Base-by-base conservation (phyloP, 2,113 vertebrate genomes). In the Pimephales promelas region DNA sequence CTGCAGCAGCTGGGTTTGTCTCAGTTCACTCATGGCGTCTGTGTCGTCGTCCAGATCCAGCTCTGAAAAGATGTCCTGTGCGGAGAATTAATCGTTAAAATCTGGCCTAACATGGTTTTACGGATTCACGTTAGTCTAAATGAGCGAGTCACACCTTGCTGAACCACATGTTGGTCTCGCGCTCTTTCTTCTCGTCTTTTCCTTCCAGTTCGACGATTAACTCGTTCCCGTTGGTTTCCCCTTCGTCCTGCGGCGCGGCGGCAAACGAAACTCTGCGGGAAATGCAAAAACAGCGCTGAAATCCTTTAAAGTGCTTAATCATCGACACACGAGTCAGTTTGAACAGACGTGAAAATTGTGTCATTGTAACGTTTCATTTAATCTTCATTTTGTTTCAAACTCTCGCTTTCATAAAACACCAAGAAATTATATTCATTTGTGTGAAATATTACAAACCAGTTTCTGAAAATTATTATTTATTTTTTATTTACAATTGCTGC, bases 121-220 rank as follows among this genome's bases (percentile, higher is more conserved):
- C 18, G 52, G 52, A 54, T 54, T 7, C 0, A 18, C 10, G 10
- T 22, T 20, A 0, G 49, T 16, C 11, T 56, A 54, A 8, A 31
- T n/a, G 54, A 79, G 9, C 56, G 88, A 81, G n/a, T 77, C 81
- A 5, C 87, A 97, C 98, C 94, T 99, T 99, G 84, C 95, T 96
- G 10, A 99, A 99, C 98, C 98, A 99, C 86, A 99, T 85, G 90
- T 74, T 94, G 40, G 95, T 93, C 84, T 96, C 95, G 9, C 88
- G 94, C 61, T 97, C 92, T 75, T 90, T 92, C 84, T 95, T 94
- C 80, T 95, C 94, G 0, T 94, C 91, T 82, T 96, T 97, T 85
- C 92, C 95, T 82, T 97, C 97, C 31, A 98, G 82, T 0, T 96
- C 93, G 14, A 98, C 95, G 85, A 99, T 79, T 84, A 99, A 86